phyloP scores from a whole-genome alignment of 1,140 invertebrate genomes.

The Calliopsis andreniformis region DNA sequence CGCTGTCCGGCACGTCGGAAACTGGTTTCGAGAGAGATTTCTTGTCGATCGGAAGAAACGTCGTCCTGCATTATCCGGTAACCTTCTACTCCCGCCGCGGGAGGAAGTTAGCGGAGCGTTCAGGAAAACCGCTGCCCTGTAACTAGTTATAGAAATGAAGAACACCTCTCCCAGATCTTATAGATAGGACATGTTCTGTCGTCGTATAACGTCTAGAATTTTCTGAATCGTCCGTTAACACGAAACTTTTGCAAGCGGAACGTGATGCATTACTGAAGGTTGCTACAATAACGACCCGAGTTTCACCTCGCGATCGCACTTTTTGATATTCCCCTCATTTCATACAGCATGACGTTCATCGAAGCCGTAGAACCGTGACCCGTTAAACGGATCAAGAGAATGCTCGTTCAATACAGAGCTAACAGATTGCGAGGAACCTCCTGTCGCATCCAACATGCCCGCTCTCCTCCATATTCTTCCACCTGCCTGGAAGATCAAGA shows the following conservation, averaged over 20 bases:
- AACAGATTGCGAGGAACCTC: not conserved
- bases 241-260: too few species aligned
- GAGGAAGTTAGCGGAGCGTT: not conserved
- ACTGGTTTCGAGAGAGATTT: constrained; percentile 51
- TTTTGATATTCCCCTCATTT: not conserved
- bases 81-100: constrained; percentile 16
- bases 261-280: too few species aligned
- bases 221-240: too few species aligned
- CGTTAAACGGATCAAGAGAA: constrained; percentile 60
- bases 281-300: too few species aligned
- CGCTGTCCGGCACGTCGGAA: constrained; percentile 21
- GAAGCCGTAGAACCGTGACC: constrained; percentile 51
- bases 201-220: too few species aligned
- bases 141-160: not conserved
- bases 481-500: constrained; percentile 1
- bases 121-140: not conserved
- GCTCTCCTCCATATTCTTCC: not conserved
- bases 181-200: too few species aligned
- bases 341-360: constrained; percentile 37
- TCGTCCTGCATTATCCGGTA: constrained; percentile 3
- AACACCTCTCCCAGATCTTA: not conserved
- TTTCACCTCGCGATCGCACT: not conserved
- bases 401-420: constrained; percentile 8
- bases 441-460: constrained; percentile 12
- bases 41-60: constrained; percentile 31